Base-by-base conservation (phyloP, 1,140 invertebrate species). In the Magallana ariakensis region DNA sequence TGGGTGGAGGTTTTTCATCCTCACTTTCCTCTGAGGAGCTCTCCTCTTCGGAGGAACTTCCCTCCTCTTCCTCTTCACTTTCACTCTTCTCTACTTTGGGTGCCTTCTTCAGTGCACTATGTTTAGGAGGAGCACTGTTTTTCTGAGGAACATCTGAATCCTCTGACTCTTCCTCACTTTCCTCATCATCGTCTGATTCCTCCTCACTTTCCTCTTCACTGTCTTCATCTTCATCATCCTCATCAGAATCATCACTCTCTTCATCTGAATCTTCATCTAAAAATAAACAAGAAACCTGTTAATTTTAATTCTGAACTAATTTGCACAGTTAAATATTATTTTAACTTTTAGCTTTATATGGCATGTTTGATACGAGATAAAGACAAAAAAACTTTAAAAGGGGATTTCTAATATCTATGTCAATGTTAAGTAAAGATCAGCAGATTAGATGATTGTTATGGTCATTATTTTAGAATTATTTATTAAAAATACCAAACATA, bases 121-220 rank as follows among this genome's bases (percentile, higher is more conserved):
- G 15, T 80, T 80, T 86, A 9, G 22, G 53, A 15, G 80, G n/a
- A n/a, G 75, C 66, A 26, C 26, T 84, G 7, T 56, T 66, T 84
- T 57, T 58, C 62, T 80, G 15, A 58, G 82, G 16, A 53, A 85
- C 82, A 84, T 89, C 88, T 13, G 82, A 84, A 62, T 88, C 80
- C 19, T 85, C 84, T 26, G 80, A 82, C 55, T 66, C 90, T 13
- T 93, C 91, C 15, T 91, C 88, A 62, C 85, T 89, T n/a, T 92
- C 91, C 4, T 92, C 92, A 54, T 87, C 88, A 66, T 93, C 90
- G 19, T 84, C 85, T 80, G 81, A 88, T 22, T 94, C 92, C 62
- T 94, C 92, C 62, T 93, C 93, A 66, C 91, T 92, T 22, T 95
- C 93, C 33, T 92, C 92, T 0, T 92, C 92, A 82, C 90, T 92